Evolutionary conservation across 2,888 invertebrate species (phyloP).

Genomic region (Frankliniella fusca): DNA sequence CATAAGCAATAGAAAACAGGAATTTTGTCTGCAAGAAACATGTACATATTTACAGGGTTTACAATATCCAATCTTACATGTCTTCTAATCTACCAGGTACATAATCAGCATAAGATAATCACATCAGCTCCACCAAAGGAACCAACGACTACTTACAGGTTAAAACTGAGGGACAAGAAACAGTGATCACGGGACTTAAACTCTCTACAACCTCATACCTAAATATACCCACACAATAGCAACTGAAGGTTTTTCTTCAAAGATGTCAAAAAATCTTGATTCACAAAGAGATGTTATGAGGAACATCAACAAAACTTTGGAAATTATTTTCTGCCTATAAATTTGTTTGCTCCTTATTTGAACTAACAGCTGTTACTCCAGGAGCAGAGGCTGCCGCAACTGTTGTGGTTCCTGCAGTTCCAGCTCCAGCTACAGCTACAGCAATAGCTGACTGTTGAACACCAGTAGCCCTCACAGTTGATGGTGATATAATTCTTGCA

Average conservation of each 20-base stretch:
- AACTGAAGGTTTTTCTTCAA: not conserved
- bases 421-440: not conserved
- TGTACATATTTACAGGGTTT: too few species aligned
- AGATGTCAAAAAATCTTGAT: not conserved
- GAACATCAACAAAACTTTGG: not conserved
- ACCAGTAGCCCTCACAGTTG: conserved; percentile 39
- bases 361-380: not conserved
- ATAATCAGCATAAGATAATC: not conserved
- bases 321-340: not conserved
- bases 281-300: not conserved
- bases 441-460: conserved; percentile 28
- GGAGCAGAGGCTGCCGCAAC: not conserved
- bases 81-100: conserved; percentile 19
- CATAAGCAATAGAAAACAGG: too few species aligned
- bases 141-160: not conserved
- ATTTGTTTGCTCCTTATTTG: not conserved
- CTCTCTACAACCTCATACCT: not conserved
- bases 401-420: not conserved
- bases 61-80: too few species aligned
- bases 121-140: not conserved
- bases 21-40: too few species aligned
- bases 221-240: not conserved
- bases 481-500: conserved; percentile 51
- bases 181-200: not conserved
- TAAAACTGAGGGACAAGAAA: not conserved